Evolutionary conservation across 1,140 invertebrate species (phyloP), one percentile per base, ranked within the genome.

Genomic region (Hyposmocoma kahamanoa): DNA sequence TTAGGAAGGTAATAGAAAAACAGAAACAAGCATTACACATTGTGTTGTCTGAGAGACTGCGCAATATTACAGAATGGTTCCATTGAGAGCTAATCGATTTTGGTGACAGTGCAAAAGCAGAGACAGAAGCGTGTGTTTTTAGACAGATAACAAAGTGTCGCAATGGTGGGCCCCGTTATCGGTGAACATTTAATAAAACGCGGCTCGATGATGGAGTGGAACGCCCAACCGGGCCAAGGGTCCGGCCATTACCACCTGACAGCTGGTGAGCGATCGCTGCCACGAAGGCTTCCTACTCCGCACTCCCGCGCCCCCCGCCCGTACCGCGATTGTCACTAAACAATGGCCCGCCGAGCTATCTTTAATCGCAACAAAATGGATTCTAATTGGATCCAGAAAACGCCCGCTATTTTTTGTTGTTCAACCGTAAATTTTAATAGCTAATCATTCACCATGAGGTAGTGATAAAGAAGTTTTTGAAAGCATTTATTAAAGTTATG

Each of bases 371-470:
- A 76, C 72, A 71, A 81, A 77, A 82, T 74, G 53, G 65, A 62
- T 65, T 79, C 72, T 84, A 84, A 84, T 84, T 84, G 77, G 81
- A 73, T 65, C 66, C 63, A 75, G 74, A 56, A 80, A 74, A 65
- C 59, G 19, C 21, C 22, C 41, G 22, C 19, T 36, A n/a, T n/a
- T 51, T 51, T 44, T 51, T 36, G 36, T 24, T 24, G 41, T 17
- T 24, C 34, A n/a, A n/a, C n/a, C n/a, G n/a, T n/a, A 15, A 15
- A 17, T n/a, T 15, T 36, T 36, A 36, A 17, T 17, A 17, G 32
- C 32, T 26, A 8, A 36, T 36, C 32, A n/a, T 34, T n/a, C 30
- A 34, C 30, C 15, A 36, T 30, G 28, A n/a, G 2, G 28, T 30
- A 30, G 10, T 30, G 10, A n/a, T 15, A 36, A 30, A n/a, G 32